Evolutionary conservation across 2,797 vertebrate species (phyloP).

Genomic region (Thaleichthys pacificus): DNA sequence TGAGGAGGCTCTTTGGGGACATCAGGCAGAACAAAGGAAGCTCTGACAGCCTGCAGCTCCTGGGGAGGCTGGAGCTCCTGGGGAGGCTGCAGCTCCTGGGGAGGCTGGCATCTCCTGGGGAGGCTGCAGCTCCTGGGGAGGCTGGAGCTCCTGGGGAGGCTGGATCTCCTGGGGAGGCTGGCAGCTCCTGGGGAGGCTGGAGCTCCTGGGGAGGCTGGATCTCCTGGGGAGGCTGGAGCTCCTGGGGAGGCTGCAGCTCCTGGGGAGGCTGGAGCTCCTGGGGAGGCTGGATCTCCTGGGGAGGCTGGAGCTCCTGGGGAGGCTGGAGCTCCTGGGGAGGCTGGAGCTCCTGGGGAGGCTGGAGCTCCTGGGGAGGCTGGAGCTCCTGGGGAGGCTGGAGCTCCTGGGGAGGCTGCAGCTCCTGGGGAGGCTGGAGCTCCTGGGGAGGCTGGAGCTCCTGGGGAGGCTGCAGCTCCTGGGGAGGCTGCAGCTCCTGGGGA

Average conservation of each 20-base stretch:
- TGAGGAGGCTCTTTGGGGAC: constrained; percentile 37
- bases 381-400: constrained; percentile 30
- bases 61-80: constrained; percentile 10
- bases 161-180: too few relatives aligned
- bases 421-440: constrained; percentile 16
- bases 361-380: constrained; percentile 11
- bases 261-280: constrained; percentile 38
- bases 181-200: too few relatives aligned
- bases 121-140: constrained; percentile 44
- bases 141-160: constrained; percentile 31
- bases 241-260: constrained; percentile 34
- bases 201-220: constrained; percentile 35
- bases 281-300: constrained; percentile 32
- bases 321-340: background rate
- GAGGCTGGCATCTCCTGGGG: constrained; percentile 22
- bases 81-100: constrained; percentile 35
- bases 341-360: constrained; percentile 37
- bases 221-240: constrained; percentile 36
- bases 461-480: constrained; percentile 15
- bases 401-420: constrained; percentile 33
- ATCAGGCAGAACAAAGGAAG: constrained; percentile 47
- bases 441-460: too few relatives aligned
- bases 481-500: constrained; percentile 39
- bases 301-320: constrained; percentile 38
- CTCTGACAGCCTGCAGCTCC: constrained; percentile 50